Conservation (phyloP, 1,140 invertebrate genomes). For the Amyelois transitella region DNA sequence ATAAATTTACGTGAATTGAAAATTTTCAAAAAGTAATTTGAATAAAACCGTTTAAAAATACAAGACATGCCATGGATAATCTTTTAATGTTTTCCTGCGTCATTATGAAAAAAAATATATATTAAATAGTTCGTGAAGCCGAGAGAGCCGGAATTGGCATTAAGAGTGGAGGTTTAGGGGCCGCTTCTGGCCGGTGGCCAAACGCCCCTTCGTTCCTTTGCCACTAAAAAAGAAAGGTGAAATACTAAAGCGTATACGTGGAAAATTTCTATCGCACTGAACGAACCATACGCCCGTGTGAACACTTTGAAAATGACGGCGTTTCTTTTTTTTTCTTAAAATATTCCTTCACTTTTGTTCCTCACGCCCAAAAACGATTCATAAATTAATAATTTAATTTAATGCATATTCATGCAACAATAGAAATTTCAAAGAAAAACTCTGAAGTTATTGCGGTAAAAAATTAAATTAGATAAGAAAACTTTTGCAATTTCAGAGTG, state of each 20-base stretch:
- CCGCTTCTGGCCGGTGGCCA: conserved; percentile 32
- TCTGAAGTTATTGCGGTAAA: not conserved
- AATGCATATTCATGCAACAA: not conserved
- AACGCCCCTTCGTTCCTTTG: conserved; percentile 18
- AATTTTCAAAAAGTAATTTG: too few species aligned
- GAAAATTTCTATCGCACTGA: conserved; percentile 21
- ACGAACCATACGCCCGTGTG: not conserved
- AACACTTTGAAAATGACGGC: not conserved
- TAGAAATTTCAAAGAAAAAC: not conserved
- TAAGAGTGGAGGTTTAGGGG: conserved; percentile 27
- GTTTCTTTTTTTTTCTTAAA: not conserved
- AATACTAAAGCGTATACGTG: conserved; percentile 22
- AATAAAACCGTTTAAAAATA: too few species aligned
- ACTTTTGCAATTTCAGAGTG: not conserved
- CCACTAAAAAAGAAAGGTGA: conserved; percentile 21
- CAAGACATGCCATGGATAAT: not conserved
- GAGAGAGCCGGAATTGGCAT: conserved; percentile 36
- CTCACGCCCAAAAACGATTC: too few species aligned
- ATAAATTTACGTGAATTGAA: too few species aligned
- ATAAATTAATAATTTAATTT: too few species aligned
- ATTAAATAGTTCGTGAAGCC: not conserved
- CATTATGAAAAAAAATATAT: conserved; percentile 1
- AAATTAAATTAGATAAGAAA: not conserved
- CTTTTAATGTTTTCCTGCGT: not conserved
- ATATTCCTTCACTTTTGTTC: too few species aligned